A percentile compares a stretch with the other conserved stretches of the same genome.
phyloP scores from a whole-genome alignment of 2,113 vertebrate genomes.

The Dasyprocta punctata region DNA sequence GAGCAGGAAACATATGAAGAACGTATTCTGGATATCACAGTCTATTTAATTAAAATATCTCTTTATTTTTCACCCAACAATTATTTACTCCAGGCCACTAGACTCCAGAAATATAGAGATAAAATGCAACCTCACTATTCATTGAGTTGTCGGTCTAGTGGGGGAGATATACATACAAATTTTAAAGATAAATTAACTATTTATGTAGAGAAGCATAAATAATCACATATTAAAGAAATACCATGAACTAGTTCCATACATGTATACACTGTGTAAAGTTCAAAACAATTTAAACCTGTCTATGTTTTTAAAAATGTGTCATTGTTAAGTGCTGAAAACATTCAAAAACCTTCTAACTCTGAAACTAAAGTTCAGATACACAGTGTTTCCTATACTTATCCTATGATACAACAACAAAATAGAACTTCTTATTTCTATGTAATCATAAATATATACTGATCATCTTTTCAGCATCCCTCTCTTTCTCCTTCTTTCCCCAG shows the following conservation, averaged over 20 bases:
- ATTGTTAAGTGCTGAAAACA: not conserved
- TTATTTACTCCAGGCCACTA: not conserved
- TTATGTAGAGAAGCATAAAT: not conserved
- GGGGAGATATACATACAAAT: not conserved
- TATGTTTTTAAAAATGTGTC: not conserved
- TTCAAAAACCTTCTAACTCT: not conserved
- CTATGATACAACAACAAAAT: not conserved
- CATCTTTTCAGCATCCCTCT: not conserved
- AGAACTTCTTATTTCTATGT: not conserved
- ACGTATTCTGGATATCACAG: not conserved
- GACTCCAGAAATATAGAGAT: not conserved
- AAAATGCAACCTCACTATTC: not conserved
- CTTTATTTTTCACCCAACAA: not conserved
- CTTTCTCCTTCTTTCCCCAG: not conserved
- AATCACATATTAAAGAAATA: not conserved
- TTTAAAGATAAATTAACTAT: not conserved
- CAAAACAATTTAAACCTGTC: not conserved
- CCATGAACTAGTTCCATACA: not conserved
- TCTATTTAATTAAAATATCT: not conserved
- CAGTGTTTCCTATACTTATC: not conserved
- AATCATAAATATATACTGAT: not conserved
- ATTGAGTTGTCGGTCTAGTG: no score
- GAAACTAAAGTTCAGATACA: not conserved
- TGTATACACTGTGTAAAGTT: not conserved
- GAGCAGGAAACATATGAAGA: not conserved